Percentiles rank a stretch among this genome's conserved stretches.
Conservation (phyloP, 2,888 invertebrate genomes). For the Agrochola macilenta region DNA sequence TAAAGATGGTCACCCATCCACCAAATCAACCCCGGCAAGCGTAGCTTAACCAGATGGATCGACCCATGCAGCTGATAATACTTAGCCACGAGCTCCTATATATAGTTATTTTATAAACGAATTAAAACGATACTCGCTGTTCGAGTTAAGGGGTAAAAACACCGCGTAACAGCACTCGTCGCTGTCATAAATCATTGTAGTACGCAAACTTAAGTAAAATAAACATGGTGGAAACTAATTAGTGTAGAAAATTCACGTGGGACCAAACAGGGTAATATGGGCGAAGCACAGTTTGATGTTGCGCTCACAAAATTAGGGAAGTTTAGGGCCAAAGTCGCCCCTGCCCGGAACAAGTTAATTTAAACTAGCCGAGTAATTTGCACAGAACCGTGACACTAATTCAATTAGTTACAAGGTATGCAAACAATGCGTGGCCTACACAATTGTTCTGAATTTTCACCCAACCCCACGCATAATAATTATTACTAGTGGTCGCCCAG, state of each 20-base stretch:
- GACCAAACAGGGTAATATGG: conserved; percentile 88
- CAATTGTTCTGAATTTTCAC: conserved; percentile 65
- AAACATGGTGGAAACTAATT: conserved; percentile 89
- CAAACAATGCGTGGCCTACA: conserved; percentile 78
- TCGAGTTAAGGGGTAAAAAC: conserved; percentile 64
- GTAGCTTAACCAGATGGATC: no score
- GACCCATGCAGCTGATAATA: no score
- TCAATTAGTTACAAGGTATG: conserved; percentile 87
- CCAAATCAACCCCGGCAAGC: no score
- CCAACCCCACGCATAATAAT: conserved; percentile 12
- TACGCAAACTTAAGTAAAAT: conserved; percentile 87
- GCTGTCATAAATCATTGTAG: conserved; percentile 85
- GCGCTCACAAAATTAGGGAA: conserved; percentile 89
- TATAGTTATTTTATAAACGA: conserved; percentile 37
- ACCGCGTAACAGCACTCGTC: conserved; percentile 71
- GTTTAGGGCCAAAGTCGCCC: conserved; percentile 88
- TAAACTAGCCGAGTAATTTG: conserved; percentile 89
- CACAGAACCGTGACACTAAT: conserved; percentile 88
- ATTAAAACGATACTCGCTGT: conserved; percentile 44
- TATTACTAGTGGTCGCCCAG: neutral
- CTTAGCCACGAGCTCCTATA: no score
- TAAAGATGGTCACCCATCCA: no score
- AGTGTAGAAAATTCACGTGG: conserved; percentile 89
- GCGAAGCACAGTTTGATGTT: conserved; percentile 89
- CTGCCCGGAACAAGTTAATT: conserved; percentile 88